phyloP scores from a whole-genome alignment of 2,888 invertebrate species.

The Eristalinus aeneus region DNA sequence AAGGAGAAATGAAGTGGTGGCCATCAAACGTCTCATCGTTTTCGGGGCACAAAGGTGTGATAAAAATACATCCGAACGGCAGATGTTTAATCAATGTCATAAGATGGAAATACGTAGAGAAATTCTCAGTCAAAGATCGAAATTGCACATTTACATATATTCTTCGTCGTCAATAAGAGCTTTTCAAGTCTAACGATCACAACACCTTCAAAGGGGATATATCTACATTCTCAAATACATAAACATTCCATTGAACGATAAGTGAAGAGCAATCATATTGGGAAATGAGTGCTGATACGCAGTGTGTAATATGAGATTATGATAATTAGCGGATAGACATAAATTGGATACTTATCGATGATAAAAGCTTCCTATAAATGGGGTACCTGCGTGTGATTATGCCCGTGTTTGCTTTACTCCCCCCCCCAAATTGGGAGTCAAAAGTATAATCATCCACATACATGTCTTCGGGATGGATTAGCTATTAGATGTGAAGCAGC shows the following conservation, averaged over 20 bases:
- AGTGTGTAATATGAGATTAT: not conserved
- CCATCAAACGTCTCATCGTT: not conserved
- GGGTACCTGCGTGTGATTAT: not conserved
- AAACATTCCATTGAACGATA: not conserved
- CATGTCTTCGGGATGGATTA: no score
- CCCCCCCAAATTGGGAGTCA: no score
- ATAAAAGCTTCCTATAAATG: not conserved
- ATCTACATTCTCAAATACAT: not conserved
- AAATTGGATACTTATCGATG: not conserved
- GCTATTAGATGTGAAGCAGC: no score
- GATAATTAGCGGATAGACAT: not conserved
- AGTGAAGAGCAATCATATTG: not conserved
- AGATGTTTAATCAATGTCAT: constrained; percentile 17
- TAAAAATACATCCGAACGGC: not conserved
- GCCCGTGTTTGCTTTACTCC: not conserved
- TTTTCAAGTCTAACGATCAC: constrained; percentile 22
- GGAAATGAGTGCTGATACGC: not conserved
- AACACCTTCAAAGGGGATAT: not conserved
- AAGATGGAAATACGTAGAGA: not conserved
- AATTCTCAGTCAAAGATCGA: not conserved
- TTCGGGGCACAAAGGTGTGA: not conserved
- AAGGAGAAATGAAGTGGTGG: constrained; percentile 4
- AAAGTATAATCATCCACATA: no score
- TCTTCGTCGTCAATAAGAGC: not conserved
- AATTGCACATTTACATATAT: not conserved